Conservation (phyloP, 2,113 vertebrate species). For the Myrmophylax atrothorax region DNA sequence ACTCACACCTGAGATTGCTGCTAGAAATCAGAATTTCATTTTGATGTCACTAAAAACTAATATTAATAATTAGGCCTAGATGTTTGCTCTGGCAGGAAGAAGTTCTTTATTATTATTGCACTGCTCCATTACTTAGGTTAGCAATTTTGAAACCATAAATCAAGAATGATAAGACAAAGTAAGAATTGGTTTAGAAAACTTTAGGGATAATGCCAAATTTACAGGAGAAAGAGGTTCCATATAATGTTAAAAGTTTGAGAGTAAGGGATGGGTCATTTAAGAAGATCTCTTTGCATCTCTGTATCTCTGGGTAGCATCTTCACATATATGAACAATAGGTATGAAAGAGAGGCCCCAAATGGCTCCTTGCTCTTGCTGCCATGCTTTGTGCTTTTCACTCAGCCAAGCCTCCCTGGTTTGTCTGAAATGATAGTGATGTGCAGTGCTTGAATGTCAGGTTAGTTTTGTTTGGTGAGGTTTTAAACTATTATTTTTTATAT, state of each 20-base stretch:
- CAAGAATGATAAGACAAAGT: neutral
- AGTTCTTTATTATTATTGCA: neutral
- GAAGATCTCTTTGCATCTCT: neutral
- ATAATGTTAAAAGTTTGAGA: neutral
- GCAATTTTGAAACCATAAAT: neutral
- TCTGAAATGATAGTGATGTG: neutral
- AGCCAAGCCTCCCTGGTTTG: neutral
- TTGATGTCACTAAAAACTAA: neutral
- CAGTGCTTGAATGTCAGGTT: neutral
- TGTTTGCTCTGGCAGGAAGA: neutral
- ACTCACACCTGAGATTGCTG: neutral
- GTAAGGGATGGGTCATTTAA: accelerated
- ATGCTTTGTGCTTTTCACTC: accelerated
- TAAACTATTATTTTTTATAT: neutral
- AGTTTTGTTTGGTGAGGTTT: neutral
- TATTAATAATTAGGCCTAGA: constrained; percentile 47
- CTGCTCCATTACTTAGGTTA: neutral
- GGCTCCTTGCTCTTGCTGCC: neutral
- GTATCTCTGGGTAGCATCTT: neutral
- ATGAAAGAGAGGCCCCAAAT: neutral
- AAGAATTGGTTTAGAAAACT: neutral
- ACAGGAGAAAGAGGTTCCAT: neutral
- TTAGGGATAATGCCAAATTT: neutral
- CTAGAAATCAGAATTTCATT: constrained; percentile 44
- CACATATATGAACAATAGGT: neutral